Base-by-base conservation (phyloP, 2,888 invertebrate species). In the Onthophagus sagittarius region DNA sequence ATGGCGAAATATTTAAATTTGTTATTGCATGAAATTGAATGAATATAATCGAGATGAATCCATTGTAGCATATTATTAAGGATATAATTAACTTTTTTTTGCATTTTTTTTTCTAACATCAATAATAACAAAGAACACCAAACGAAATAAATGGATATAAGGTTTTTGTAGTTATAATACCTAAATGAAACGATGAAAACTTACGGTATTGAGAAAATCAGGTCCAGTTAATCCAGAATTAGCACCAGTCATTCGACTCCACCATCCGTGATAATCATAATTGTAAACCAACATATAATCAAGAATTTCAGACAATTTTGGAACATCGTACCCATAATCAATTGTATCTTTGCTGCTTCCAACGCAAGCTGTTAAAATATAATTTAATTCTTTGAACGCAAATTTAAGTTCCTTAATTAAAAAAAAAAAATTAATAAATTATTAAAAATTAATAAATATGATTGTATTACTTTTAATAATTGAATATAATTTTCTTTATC, bases 231-330 rank as follows among this genome's bases (percentile, higher is more conserved):
- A 81, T 0, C 96, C 95, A 0, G 95, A 92, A 81, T 96, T 95
- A 7, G 94, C 91, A 0, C 93, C 92, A 0, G 94, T 90, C 73
- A 86, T 87, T 0, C 87, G 87, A 79, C 95, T 93, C 95, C 95
- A 95, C 3, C 92, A 89, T 0, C 95, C 95, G 78, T 95, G 95
- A 83, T 95, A 96, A 84, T 96, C 96, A 83, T 96, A 96, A 75
- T 93, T 92, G 95, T 95, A 96, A 82, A 95, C 89, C 79, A 95
- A 94, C 53, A 95, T 88, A 73, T 89, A 90, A 82, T 93, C 92
- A 63, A 93, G 83, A 81, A 91, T 90, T 0, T 89, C 85, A 11
- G 91, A 89, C 11, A 96, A 86, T 76, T 90, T 89, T 5, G 89
- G 86, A 11, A 96, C 88, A 82, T 95, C 92, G 80, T 96, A 96